Evolutionary conservation across 2,888 invertebrate species (phyloP).

Genomic region (Eubasilissa splendida): DNA sequence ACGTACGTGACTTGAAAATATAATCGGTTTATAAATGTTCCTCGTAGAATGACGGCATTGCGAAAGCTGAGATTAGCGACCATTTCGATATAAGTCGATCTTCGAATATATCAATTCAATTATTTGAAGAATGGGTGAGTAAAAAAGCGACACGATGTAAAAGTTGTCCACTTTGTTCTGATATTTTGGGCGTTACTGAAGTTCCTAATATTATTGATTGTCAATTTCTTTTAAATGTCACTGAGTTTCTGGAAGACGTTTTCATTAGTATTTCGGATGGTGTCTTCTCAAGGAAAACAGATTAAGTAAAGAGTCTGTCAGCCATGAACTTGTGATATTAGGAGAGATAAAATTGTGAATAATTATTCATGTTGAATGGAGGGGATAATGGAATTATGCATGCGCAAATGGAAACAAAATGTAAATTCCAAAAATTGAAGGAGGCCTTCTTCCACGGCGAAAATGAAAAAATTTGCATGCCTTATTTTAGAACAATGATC

Average conservation of each 20-base stretch:
- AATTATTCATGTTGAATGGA: constrained; percentile 23
- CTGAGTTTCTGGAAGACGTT: constrained; percentile 11
- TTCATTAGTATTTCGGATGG: constrained; percentile 23
- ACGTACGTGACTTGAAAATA: constrained; percentile 19
- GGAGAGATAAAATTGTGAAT: constrained; percentile 16
- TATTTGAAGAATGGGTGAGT: too few species aligned
- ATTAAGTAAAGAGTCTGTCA: constrained; percentile 11
- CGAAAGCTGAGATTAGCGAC: constrained; percentile 17
- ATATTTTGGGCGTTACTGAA: too few species aligned
- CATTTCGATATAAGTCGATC: not conserved
- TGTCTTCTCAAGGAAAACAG: constrained; percentile 26
- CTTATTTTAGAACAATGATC: not conserved
- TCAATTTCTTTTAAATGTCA: too few species aligned
- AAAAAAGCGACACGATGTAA: too few species aligned
- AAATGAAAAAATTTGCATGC: constrained; percentile 3
- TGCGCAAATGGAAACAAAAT: constrained; percentile 15
- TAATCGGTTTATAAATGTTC: constrained; percentile 6
- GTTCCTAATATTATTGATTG: too few species aligned
- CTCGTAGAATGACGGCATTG: constrained; percentile 9
- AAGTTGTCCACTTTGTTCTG: too few species aligned
- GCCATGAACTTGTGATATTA: constrained; percentile 8
- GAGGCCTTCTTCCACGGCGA: not conserved
- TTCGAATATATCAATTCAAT: too few species aligned
- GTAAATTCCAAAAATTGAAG: constrained; percentile 3
- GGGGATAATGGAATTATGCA: constrained; percentile 22